Evolutionary conservation across 2,113 vertebrate species (phyloP).

Genomic region (Sinocyclocheilus anshuiensis): DNA sequence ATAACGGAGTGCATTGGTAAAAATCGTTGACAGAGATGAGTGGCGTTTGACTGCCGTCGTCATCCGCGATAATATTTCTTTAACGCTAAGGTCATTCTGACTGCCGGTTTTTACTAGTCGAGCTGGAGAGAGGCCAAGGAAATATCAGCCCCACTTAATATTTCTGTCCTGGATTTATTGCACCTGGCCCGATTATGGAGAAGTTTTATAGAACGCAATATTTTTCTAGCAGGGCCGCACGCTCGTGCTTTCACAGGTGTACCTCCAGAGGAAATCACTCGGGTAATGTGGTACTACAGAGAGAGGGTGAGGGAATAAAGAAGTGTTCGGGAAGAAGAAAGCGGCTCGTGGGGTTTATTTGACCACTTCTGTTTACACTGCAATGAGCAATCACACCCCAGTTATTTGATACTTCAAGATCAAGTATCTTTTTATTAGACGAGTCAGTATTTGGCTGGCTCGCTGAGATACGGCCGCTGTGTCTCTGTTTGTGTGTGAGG

Average conservation of each 20-base stretch:
- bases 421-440: slow-evolving; percentile 45
- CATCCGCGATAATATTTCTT: slow-evolving; percentile 29
- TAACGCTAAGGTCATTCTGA: slow-evolving; percentile 49
- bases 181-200: slow-evolving; percentile 47
- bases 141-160: slow-evolving; percentile 57
- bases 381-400: slow-evolving; percentile 57
- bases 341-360: slow-evolving; percentile 57
- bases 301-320: slow-evolving; percentile 25
- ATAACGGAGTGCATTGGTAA: slow-evolving; percentile 1
- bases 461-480: slow-evolving; percentile 31
- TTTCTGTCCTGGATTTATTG: slow-evolving; percentile 57
- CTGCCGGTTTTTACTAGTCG: slow-evolving; percentile 46
- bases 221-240: slow-evolving; percentile 51
- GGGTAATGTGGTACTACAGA: slow-evolving; percentile 57
- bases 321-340: slow-evolving; percentile 23
- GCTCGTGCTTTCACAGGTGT: slow-evolving; percentile 40
- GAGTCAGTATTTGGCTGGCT: slow-evolving; percentile 44
- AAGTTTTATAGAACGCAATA: slow-evolving; percentile 58
- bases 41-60: background rate
- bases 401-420: slow-evolving; percentile 58
- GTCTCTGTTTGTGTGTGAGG: slow-evolving; percentile 30
- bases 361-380: slow-evolving; percentile 58
- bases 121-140: slow-evolving; percentile 49
- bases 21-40: background rate
- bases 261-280: slow-evolving; percentile 58